Evolutionary conservation across 2,113 vertebrate genomes (phyloP).

Genomic region (Thamnophis sirtalis): DNA sequence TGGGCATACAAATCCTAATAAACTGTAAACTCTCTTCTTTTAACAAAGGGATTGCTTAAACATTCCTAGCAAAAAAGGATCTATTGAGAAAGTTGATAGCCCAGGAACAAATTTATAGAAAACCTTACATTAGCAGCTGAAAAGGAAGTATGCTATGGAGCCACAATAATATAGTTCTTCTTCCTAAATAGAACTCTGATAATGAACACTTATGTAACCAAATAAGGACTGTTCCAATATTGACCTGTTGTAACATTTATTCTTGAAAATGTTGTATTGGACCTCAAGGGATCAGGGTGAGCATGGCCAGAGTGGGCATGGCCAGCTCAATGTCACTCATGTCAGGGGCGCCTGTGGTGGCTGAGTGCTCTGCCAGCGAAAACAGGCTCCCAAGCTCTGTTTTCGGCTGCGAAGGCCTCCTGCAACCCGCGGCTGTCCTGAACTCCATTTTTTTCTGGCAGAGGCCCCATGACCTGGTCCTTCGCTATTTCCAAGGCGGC

Average conservation of each 20-base stretch:
- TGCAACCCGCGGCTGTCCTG: no score
- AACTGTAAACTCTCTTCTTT: background rate
- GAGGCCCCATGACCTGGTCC: no score
- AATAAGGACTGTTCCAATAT: background rate
- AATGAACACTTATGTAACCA: background rate
- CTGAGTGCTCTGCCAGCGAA: no score
- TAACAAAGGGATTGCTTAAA: background rate
- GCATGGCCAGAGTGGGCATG: no score
- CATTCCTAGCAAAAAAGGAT: background rate
- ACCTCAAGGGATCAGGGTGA: no score
- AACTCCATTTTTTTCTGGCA: no score
- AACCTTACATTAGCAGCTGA: background rate
- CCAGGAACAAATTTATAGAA: background rate
- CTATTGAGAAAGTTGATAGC: background rate
- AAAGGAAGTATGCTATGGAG: background rate
- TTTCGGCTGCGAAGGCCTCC: no score
- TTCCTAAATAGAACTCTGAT: background rate
- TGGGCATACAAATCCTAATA: no score
- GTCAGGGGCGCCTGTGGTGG: no score
- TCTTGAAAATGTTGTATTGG: background rate
- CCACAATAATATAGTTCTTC: background rate
- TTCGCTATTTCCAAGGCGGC: no score
- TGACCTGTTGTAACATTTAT: background rate
- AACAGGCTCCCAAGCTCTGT: no score
- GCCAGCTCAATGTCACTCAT: no score